These are phyloP conservation scores for Caenorhabditis japonica DNA, from an alignment of 2,888 invertebrate genomes.

Conservation along the genomic window DNA sequence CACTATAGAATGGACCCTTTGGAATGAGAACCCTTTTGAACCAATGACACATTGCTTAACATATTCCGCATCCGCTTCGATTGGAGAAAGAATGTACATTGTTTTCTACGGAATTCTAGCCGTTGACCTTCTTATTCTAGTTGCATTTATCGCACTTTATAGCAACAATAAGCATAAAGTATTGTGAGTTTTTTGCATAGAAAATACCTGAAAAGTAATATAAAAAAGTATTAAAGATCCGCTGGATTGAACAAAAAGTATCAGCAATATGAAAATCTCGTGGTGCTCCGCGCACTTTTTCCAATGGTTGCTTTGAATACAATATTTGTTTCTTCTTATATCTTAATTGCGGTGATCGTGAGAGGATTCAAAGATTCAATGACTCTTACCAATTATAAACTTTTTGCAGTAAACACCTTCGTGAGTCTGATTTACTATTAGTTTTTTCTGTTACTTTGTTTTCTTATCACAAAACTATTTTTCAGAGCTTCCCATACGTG, in stretches of 20 bases:
- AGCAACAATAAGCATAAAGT: constrained; percentile 30
- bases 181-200: constrained; percentile 34
- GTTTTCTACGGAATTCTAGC: constrained; percentile 38
- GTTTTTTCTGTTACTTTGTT: too few relatives aligned
- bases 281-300: constrained; percentile 36
- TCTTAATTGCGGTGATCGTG: constrained; percentile 29
- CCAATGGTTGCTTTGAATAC: constrained; percentile 47
- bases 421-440: too few relatives aligned
- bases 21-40: constrained; percentile 42
- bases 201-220: background rate
- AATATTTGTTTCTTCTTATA: constrained; percentile 35
- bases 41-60: constrained; percentile 45
- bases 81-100: constrained; percentile 39
- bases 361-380: constrained; percentile 27
- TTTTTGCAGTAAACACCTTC: constrained; percentile 45
- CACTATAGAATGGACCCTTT: constrained; percentile 40
- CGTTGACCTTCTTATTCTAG: constrained; percentile 29
- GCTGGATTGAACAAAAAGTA: constrained; percentile 36
- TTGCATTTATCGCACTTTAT: constrained; percentile 16
- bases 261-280: constrained; percentile 47
- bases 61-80: constrained; percentile 43
- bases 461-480: too few relatives aligned
- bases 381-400: constrained; percentile 20
- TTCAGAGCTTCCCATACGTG: constrained; percentile 50
- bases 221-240: constrained; percentile 14